phyloP scores from a whole-genome alignment of 2,888 invertebrate species.

The Gari tellinella region DNA sequence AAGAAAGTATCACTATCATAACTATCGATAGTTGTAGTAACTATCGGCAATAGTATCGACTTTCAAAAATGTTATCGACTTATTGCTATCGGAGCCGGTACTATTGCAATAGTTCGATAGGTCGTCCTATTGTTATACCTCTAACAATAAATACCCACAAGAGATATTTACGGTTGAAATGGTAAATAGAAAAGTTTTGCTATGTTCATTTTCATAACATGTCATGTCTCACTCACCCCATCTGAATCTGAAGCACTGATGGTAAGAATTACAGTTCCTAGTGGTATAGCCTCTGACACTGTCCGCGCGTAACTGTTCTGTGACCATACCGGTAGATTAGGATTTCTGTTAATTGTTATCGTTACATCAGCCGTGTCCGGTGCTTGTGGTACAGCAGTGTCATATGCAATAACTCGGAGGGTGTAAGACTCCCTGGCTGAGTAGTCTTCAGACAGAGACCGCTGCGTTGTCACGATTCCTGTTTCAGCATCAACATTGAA shows the following conservation, averaged over 20 bases:
- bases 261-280: conserved; percentile 58
- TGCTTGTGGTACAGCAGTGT: conserved; percentile 29
- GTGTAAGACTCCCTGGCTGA: conserved; percentile 57
- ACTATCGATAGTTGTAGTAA: too few species aligned
- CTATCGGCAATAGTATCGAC: too few species aligned
- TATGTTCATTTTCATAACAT: too few species aligned
- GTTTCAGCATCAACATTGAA: conserved; percentile 68
- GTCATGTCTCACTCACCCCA: conserved; percentile 58
- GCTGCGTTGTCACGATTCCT: conserved; percentile 45
- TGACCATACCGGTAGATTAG: conserved; percentile 48
- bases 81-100: too few species aligned
- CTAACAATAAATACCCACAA: too few species aligned
- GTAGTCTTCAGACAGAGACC: conserved; percentile 63
- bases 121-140: too few species aligned
- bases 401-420: conserved; percentile 58
- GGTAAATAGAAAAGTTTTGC: too few species aligned
- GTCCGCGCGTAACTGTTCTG: conserved; percentile 36
- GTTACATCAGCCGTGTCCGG: conserved; percentile 52
- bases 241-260: conserved; percentile 65
- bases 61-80: too few species aligned
- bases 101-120: too few species aligned
- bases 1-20: too few species aligned
- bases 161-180: too few species aligned
- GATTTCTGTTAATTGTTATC: conserved; percentile 52
- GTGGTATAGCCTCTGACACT: conserved; percentile 57